Percentiles rank a stretch among this genome's conserved stretches.
phyloP scores from a whole-genome alignment of 37 sponge, comb jelly and placozoan species.

The Ianthella basta region DNA sequence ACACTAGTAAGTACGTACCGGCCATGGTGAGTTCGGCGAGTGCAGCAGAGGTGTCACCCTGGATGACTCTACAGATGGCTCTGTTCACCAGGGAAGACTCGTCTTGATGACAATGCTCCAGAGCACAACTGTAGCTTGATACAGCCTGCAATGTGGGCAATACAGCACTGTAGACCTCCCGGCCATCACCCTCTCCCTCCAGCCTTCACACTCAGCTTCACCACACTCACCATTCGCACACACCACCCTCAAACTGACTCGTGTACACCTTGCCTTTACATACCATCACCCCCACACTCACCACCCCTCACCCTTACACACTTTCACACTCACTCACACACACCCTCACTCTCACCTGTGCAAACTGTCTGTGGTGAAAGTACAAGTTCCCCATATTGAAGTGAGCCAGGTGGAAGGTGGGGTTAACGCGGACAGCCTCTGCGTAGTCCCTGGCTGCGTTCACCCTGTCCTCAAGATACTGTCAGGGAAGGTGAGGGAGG shows the following conservation, averaged over 20 bases:
- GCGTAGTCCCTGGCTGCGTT: constrained; percentile 86
- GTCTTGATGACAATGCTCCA: constrained; percentile 40
- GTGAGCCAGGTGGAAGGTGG: constrained; percentile 74
- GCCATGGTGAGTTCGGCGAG: constrained; percentile 69
- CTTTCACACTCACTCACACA: constrained; percentile 11
- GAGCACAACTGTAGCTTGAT: constrained; percentile 56
- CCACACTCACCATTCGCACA: background rate
- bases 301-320: constrained; percentile 20
- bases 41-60: constrained; percentile 64
- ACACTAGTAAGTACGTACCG: constrained; percentile 1
- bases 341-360: constrained; percentile 47
- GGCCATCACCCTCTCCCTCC: background rate
- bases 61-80: constrained; percentile 56
- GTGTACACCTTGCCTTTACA: no score
- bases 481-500: background rate
- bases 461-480: constrained; percentile 73
- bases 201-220: background rate
- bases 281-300: background rate
- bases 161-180: background rate
- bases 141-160: constrained; percentile 31
- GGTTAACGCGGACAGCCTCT: constrained; percentile 71
- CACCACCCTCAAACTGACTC: no score
- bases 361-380: constrained; percentile 71
- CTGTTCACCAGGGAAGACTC: constrained; percentile 74
- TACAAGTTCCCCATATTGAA: constrained; percentile 94